These are phyloP conservation scores for Leiothrix lutea DNA, from an alignment of 2,113 vertebrate species.

Conservation along the genomic window DNA sequence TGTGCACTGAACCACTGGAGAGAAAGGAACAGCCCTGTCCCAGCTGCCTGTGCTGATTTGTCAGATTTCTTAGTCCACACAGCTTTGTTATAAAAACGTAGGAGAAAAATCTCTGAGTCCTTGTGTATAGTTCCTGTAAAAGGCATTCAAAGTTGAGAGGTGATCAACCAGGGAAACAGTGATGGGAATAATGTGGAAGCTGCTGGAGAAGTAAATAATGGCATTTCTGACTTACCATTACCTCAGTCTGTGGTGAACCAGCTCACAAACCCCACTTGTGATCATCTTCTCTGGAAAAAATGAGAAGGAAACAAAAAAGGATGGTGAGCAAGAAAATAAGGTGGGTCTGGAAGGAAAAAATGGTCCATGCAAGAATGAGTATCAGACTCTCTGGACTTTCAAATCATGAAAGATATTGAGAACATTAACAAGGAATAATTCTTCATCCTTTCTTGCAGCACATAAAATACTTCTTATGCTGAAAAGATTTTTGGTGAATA, in stretches of 20 bases:
- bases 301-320: background rate
- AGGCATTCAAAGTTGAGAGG: background rate
- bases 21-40: background rate
- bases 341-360: background rate
- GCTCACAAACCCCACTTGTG: background rate
- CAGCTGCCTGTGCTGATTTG: background rate
- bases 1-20: background rate
- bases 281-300: background rate
- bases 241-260: background rate
- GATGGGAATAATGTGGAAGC: background rate
- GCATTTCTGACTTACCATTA: background rate
- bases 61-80: background rate
- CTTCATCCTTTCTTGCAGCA: background rate
- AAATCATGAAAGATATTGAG: background rate
- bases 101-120: background rate
- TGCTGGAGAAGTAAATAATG: background rate
- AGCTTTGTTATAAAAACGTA: background rate
- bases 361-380: accelerated
- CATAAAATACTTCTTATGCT: background rate
- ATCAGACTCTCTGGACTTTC: background rate
- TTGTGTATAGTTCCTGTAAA: background rate
- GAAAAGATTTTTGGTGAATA: background rate
- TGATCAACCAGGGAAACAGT: background rate
- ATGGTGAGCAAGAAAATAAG: background rate
- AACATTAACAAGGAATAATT: background rate